Conservation (phyloP, 2,113 vertebrate species). For the Bufo gargarizans region DNA sequence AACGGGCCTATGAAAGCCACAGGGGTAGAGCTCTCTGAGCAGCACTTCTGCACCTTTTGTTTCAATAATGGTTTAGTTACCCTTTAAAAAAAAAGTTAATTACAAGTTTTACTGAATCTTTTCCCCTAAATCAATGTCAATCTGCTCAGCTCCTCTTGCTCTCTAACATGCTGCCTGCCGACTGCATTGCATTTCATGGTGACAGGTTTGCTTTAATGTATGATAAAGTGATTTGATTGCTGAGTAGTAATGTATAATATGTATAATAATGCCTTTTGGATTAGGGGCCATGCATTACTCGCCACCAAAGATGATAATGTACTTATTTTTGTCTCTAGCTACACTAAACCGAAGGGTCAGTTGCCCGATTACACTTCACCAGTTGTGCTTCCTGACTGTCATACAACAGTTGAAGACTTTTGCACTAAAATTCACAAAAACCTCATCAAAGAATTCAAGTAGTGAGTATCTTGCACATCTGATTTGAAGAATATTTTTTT, state of each 20-base stretch:
- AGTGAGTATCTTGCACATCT: slow-evolving; percentile 79
- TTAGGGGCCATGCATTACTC: not conserved
- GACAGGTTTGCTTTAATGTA: not conserved
- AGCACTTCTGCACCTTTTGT: no score
- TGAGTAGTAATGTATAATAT: not conserved
- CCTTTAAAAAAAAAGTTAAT: no score
- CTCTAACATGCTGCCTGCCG: no score
- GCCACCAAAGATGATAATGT: no score
- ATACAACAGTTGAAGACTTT: slow-evolving; percentile 93
- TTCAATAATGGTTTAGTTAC: no score
- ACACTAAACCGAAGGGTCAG: slow-evolving; percentile 99
- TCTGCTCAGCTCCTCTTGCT: no score
- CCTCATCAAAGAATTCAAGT: slow-evolving; percentile 97
- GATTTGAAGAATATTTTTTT: no score
- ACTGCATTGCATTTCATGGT: no score
- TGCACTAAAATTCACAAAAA: slow-evolving; percentile 99
- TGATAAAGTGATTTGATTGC: not conserved
- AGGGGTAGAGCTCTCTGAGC: no score
- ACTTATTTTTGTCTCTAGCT: slow-evolving; percentile 72
- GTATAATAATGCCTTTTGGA: not conserved
- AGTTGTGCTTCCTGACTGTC: slow-evolving; percentile 87
- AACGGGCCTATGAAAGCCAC: no score
- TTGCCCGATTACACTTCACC: slow-evolving; percentile 96
- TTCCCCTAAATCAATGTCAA: no score
- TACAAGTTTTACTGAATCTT: no score